Evolutionary conservation across 2,113 vertebrate species (phyloP).

Genomic region (Athene cunicularia): DNA sequence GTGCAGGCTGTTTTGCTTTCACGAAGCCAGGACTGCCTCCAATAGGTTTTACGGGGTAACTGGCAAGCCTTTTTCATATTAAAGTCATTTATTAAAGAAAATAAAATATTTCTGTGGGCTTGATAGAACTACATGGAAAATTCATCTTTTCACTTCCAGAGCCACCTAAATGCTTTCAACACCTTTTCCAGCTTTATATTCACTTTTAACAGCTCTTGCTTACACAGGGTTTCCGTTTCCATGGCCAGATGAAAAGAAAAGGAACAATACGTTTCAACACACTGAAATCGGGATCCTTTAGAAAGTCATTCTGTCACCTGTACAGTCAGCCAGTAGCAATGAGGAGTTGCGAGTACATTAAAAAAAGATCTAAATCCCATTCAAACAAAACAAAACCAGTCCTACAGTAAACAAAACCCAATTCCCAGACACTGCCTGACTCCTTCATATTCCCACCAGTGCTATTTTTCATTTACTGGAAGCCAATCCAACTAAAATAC

Average conservation of each 20-base stretch:
- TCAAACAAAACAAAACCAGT: constrained; percentile 42
- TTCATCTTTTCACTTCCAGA: neutral
- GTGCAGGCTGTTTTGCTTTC: neutral
- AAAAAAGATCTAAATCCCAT: constrained; percentile 41
- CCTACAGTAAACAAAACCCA: constrained; percentile 18
- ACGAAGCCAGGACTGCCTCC: neutral
- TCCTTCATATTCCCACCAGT: constrained; percentile 35
- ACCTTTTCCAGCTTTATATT: neutral
- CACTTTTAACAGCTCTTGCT: constrained; percentile 28
- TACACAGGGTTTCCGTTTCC: constrained; percentile 13
- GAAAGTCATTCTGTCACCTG: constrained; percentile 10
- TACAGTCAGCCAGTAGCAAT: neutral
- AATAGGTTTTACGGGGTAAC: neutral
- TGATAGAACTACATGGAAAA: neutral
- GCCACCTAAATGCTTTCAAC: constrained; percentile 9
- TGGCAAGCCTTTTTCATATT: neutral
- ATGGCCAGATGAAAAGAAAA: constrained; percentile 7
- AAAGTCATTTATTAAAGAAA: neutral
- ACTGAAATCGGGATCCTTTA: neutral
- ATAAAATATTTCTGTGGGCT: neutral
- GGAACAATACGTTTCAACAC: constrained; percentile 10
- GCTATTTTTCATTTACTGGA: constrained; percentile 55
- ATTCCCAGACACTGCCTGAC: neutral
- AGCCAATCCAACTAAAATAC: constrained; percentile 54
- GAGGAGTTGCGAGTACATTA: constrained; percentile 24